phyloP scores from a whole-genome alignment of 2,888 invertebrate species.

The Lagria hirta region DNA sequence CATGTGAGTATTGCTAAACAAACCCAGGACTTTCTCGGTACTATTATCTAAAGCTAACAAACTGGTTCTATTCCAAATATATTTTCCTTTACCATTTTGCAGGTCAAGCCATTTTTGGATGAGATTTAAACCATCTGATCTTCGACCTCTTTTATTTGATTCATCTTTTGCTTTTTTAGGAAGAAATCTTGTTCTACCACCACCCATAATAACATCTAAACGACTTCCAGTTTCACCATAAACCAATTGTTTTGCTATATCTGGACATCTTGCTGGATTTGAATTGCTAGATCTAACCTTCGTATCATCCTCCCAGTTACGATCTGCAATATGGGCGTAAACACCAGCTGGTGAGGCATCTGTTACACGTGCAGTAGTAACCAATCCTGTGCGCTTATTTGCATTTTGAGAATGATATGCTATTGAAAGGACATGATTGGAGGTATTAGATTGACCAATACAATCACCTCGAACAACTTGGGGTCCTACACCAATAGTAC shows the following conservation, averaged over 20 bases:
- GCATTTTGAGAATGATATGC: conserved; percentile 70
- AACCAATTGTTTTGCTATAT: conserved; percentile 74
- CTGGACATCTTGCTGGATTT: conserved; percentile 57
- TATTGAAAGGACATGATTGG: conserved; percentile 66
- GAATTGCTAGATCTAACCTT: conserved; percentile 57
- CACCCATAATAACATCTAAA: conserved; percentile 76
- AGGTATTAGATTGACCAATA: conserved; percentile 57
- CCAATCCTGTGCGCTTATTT: conserved; percentile 65
- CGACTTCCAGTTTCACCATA: conserved; percentile 63
- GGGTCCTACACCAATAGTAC: conserved; percentile 74
- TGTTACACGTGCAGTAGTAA: conserved; percentile 76
- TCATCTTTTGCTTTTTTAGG: conserved; percentile 57
- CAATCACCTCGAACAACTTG: conserved; percentile 67
- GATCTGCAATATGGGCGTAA: conserved; percentile 68
- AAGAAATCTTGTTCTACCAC: conserved; percentile 67
- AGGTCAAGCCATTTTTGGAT: conserved; percentile 64
- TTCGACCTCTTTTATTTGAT: conserved; percentile 56
- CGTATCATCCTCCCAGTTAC: conserved; percentile 71
- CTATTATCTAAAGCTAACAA: conserved; percentile 56
- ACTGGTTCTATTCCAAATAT: conserved; percentile 59
- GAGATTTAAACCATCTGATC: conserved; percentile 65
- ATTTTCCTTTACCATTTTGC: conserved; percentile 54
- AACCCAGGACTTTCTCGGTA: conserved; percentile 57
- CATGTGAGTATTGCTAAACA: conserved; percentile 36
- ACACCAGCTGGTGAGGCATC: conserved; percentile 71